Evolutionary conservation across 2,113 vertebrate species (phyloP), one percentile per base, ranked within the genome.

Genomic region (Okapia johnstoni): DNA sequence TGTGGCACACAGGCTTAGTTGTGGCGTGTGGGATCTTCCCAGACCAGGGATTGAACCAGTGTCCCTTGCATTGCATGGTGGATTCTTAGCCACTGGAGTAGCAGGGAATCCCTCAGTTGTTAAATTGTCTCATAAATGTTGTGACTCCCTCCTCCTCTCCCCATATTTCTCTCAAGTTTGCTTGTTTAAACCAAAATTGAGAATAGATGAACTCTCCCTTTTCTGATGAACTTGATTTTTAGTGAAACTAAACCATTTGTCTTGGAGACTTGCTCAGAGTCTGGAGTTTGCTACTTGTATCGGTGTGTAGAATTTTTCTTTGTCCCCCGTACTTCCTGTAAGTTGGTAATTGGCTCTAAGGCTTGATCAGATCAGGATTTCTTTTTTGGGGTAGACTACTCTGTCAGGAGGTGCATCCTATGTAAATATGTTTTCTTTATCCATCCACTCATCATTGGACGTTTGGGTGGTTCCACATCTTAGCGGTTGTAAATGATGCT

Each of bases 171-270:
- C 33, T 60, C 40, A 57, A 8, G 52, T 89, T 76, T 54, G 46
- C 81, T n/a, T 85, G 48, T 85, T 91, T 61, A 85, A 79, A 52
- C 46, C 26, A 85, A 66, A 55, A 55, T 92, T 54, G 36, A 93
- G 73, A 70, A 79, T 9, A 21, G 25, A 66, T 8, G 21, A 52
- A 52, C 61, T 52, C 13, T 50, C 52, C 80, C 13, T 60, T 57
- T 63, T 70, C 15, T n/a, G 19, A 54, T 80, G 52, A 9, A 25
- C 60, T 63, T 50, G 63, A 66, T 63, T 77, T 19, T 77, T 76
- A 21, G 16, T 50, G 83, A 85, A 48, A 92, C 19, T 63, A 19
- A 2, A 23, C 16, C 21, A 19, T 26, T 46, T 36, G 13, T 60
- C 43, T 26, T 52, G 36, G 28, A 73, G 52, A 43, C 9, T 77